Percentiles rank a stretch among this genome's conserved stretches.
These are phyloP conservation scores for Darevskia mixta DNA, from an alignment of 2,797 vertebrate genomes.

Conservation along the genomic window DNA sequence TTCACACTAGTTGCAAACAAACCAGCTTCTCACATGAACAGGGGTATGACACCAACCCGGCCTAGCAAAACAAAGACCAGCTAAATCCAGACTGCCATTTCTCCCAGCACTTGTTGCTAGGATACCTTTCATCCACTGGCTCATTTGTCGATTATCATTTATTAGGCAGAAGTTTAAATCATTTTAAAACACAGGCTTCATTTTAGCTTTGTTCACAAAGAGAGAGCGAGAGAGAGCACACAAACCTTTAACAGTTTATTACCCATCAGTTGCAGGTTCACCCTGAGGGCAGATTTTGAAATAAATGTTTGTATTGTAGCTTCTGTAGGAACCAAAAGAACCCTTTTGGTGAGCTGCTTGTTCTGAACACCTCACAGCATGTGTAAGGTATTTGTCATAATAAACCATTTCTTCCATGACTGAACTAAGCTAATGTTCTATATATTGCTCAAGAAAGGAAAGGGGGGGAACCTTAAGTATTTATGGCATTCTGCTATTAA, in stretches of 20 bases:
- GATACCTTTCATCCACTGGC: constrained; percentile 80
- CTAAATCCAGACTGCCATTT: constrained; percentile 71
- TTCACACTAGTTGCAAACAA: constrained; percentile 76
- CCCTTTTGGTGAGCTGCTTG: neutral
- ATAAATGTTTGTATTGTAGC: accelerated
- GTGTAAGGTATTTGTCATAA: neutral
- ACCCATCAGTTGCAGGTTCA: constrained; percentile 12
- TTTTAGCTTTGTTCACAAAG: constrained; percentile 44
- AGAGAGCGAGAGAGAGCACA: neutral
- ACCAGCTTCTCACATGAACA: constrained; percentile 76
- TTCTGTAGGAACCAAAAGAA: neutral
- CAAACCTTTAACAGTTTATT: neutral
- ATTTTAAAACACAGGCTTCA: constrained; percentile 51
- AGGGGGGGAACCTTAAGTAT: neutral
- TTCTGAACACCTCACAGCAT: neutral
- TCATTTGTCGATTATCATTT: constrained; percentile 81
- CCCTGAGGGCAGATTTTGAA: constrained; percentile 20
- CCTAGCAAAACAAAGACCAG: constrained; percentile 78
- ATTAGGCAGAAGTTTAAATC: constrained; percentile 50
- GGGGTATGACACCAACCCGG: constrained; percentile 79
- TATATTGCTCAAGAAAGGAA: accelerated
- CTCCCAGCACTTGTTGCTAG: constrained; percentile 77
- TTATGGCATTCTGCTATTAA: neutral
- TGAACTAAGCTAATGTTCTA: constrained; percentile 8
- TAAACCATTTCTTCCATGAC: neutral